These are phyloP conservation scores for Amphilophus citrinellus DNA, from an alignment of 2,113 vertebrate genomes.

Conservation along the genomic window DNA sequence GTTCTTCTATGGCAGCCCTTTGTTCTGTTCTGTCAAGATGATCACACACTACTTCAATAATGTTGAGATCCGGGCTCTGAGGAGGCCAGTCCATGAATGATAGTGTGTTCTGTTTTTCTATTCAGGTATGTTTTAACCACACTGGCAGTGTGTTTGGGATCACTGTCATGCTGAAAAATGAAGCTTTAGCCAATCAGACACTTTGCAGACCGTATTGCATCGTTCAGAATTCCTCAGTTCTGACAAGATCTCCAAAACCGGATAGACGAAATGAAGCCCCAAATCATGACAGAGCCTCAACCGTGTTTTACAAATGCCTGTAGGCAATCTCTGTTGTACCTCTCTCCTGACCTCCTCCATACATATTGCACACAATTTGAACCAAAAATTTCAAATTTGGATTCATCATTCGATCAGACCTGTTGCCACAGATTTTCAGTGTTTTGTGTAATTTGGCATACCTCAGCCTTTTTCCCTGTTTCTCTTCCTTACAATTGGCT, in stretches of 20 bases:
- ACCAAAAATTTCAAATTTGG: neutral
- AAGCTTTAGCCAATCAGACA: neutral
- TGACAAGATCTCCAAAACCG: neutral
- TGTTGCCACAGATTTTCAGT: neutral
- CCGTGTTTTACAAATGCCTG: neutral
- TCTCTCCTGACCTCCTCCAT: neutral
- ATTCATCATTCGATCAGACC: neutral
- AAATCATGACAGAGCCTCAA: neutral
- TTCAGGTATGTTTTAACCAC: neutral
- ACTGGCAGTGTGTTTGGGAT: neutral
- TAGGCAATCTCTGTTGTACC: neutral
- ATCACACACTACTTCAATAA: neutral
- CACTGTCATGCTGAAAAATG: accelerated
- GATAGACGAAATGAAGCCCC: neutral
- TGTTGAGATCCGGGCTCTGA: accelerated
- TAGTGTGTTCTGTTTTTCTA: neutral
- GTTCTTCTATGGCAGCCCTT: neutral
- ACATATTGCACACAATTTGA: neutral
- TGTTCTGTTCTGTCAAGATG: neutral
- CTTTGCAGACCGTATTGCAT: neutral
- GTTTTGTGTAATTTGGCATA: neutral
- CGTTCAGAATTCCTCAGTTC: accelerated
- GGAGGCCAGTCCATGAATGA: neutral
- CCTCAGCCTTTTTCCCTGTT: neutral
- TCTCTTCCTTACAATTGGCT: neutral